Base-by-base conservation (phyloP, 2,888 invertebrate species). In the Epiblema foenella region DNA sequence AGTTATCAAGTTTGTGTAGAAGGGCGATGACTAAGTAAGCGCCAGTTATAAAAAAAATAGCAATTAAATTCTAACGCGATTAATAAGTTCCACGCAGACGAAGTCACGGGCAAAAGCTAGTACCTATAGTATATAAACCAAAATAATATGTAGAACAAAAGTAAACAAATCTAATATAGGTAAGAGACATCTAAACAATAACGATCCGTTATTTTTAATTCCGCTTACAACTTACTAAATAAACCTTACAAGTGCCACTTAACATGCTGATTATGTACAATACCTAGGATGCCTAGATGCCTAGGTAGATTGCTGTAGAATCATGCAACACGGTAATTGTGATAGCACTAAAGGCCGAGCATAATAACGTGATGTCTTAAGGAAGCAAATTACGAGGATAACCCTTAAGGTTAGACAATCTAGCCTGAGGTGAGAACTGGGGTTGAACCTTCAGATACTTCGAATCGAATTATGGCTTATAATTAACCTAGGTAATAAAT, bases 401-500 rank as follows among this genome's bases (percentile, higher is more conserved):
- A 71, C 71, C 71, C 71, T 69, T 62, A 71, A 71, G 71, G 71
- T 67, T 71, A 71, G 71, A 51, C 58, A 54, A 54, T 51, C 60
- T 70, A 59, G n/a, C 51, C 52, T 63, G 37, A 63, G 69, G 52
- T 59, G 52, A 52, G 37, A 51, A 24, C 37, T 33, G 18, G 18
- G 17, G 58, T 52, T 18, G 18, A 58, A 63, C 63, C 68, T 69
- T 37, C 51, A 17, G 54, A 60, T 42, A 15, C 7, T 39, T 42
- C 10, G 24, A 65, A n/a, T 56, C 33, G 33, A 46, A 33, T 65
- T 29, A 46, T 15, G 3, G 24, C 15, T 57, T 56, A 33, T 33
- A 42, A 29, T 66, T 57, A 46, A 56, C 54, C n/a, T n/a, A n/a
- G n/a, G 46, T 46, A 58, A 33, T 29, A 33, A 49, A n/a, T 20